phyloP scores from a whole-genome alignment of 2,888 invertebrate genomes.

The Lasius fuliginosus region DNA sequence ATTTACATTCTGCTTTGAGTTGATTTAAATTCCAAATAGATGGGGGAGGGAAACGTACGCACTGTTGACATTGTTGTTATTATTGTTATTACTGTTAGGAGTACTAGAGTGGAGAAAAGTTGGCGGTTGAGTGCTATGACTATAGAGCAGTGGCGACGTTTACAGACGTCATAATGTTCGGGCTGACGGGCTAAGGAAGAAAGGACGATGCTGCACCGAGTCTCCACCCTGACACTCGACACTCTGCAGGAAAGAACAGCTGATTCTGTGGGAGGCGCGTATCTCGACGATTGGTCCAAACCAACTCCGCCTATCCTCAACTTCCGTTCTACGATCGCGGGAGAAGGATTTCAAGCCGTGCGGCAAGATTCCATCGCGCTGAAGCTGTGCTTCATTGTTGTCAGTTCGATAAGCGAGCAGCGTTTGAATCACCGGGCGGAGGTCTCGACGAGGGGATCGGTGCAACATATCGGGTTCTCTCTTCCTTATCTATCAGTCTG shows the following conservation, averaged over 20 bases:
- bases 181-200: neutral
- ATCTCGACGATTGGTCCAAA: slow-evolving; percentile 83
- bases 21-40: neutral
- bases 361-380: slow-evolving; percentile 61
- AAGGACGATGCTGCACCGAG: slow-evolving; percentile 20
- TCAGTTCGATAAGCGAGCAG: neutral
- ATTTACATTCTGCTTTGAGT: neutral
- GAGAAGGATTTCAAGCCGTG: slow-evolving; percentile 36
- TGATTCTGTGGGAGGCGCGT: slow-evolving; percentile 83
- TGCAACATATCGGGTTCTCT: neutral
- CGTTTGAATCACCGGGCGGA: slow-evolving; percentile 17
- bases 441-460: neutral
- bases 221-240: slow-evolving; percentile 29
- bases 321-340: slow-evolving; percentile 76
- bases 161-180: neutral
- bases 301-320: slow-evolving; percentile 85
- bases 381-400: slow-evolving; percentile 46
- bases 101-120: neutral
- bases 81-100: neutral
- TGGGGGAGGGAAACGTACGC: neutral
- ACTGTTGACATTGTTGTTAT: neutral
- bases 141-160: neutral
- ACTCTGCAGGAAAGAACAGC: slow-evolving; percentile 79
- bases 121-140: neutral
- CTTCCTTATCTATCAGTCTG: neutral